Evolutionary conservation across 35 echinoderm and acorn worm species (phyloP).

Genomic region (Lytechinus variegatus): DNA sequence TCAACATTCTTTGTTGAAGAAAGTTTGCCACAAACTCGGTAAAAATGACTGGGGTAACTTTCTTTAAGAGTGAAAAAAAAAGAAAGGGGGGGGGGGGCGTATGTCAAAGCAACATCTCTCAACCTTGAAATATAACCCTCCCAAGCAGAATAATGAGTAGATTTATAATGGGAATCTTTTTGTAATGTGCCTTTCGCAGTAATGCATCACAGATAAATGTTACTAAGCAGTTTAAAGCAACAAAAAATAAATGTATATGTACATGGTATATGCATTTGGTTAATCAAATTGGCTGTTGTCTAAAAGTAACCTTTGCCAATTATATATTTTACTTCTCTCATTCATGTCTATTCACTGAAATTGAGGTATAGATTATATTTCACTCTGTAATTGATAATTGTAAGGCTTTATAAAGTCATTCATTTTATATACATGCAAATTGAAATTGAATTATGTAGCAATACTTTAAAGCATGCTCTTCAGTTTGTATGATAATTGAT

Average conservation of each 20-base stretch:
- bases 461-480: neutral
- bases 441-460: too few species aligned
- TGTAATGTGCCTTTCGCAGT: neutral
- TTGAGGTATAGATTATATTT: neutral
- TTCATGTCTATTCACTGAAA: neutral
- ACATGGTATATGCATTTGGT: neutral
- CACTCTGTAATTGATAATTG: neutral
- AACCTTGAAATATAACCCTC: too few species aligned
- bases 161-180: too few species aligned
- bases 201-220: neutral
- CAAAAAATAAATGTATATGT: neutral
- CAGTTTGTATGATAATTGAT: neutral
- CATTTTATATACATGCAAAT: neutral
- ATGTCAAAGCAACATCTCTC: too few species aligned
- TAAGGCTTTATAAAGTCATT: neutral
- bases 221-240: neutral
- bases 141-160: too few species aligned
- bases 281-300: neutral
- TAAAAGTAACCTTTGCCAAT: neutral
- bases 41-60: too few species aligned
- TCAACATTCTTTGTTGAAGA: too few species aligned
- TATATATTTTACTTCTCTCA: neutral
- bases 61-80: too few species aligned
- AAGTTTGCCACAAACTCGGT: too few species aligned
- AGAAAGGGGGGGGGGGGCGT: too few species aligned